These are phyloP conservation scores for Austrolebias charrua DNA, from an alignment of 2,797 vertebrate genomes.

Conservation along the genomic window DNA sequence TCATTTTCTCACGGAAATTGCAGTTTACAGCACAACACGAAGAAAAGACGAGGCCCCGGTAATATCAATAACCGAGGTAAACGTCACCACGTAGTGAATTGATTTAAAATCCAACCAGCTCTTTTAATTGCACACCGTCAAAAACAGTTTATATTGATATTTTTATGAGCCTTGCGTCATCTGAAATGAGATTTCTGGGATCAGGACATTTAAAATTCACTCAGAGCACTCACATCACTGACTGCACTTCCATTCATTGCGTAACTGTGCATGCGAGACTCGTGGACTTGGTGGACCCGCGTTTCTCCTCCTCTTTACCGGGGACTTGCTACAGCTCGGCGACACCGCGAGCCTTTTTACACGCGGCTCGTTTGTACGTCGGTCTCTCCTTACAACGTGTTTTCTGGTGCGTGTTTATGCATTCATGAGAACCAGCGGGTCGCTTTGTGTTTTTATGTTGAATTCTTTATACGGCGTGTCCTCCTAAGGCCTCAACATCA, in stretches of 20 bases:
- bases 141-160: constrained; percentile 31
- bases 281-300: too few relatives aligned
- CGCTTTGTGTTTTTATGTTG: constrained; percentile 22
- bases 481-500: constrained; percentile 20
- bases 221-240: constrained; percentile 1
- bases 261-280: too few relatives aligned
- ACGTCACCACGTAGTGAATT: too few relatives aligned
- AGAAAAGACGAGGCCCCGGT: too few relatives aligned
- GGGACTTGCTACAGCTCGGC: neutral
- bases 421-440: constrained; percentile 5
- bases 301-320: neutral
- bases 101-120: neutral
- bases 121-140: constrained; percentile 7
- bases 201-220: constrained; percentile 19
- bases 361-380: constrained; percentile 16
- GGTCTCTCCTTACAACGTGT: constrained; percentile 29
- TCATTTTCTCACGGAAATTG: too few relatives aligned
- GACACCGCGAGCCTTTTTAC: constrained; percentile 26
- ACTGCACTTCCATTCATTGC: neutral
- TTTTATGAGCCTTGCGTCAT: constrained; percentile 37
- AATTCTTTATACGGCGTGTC: constrained; percentile 26
- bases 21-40: too few relatives aligned
- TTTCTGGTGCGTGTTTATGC: constrained; percentile 34
- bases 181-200: constrained; percentile 8
- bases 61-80: too few relatives aligned